Percentiles rank a stretch among this genome's conserved stretches.
Evolutionary conservation across 2,888 invertebrate genomes (phyloP).

Genomic region (Tolmerus cingulatus): DNA sequence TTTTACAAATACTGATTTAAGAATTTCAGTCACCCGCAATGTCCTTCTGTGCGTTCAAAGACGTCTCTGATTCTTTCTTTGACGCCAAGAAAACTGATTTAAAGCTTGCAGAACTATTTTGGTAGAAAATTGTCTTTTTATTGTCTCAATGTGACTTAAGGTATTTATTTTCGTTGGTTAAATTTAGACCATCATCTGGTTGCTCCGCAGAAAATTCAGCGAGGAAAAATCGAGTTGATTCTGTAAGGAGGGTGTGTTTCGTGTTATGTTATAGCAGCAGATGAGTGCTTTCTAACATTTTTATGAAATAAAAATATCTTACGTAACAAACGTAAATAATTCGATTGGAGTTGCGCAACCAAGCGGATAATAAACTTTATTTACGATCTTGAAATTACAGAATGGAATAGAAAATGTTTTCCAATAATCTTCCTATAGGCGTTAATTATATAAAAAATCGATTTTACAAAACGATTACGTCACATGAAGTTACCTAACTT

Average conservation of each 20-base stretch:
- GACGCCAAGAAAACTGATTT: neutral
- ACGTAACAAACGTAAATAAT: neutral
- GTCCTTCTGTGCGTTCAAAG: neutral
- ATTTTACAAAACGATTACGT: neutral
- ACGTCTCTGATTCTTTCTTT: neutral
- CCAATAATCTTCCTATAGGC: neutral
- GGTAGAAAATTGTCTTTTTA: neutral
- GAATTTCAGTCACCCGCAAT: neutral
- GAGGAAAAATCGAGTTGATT: neutral
- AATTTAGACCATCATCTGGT: neutral
- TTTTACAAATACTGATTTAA: neutral
- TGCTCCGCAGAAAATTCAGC: neutral
- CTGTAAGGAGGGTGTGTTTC: neutral
- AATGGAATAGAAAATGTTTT: neutral
- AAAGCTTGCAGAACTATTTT: neutral
- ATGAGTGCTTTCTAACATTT: neutral
- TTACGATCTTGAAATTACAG: neutral
- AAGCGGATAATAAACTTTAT: neutral
- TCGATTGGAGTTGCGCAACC: neutral
- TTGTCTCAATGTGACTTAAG: neutral
- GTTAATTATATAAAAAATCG: neutral
- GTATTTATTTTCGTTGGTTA: neutral
- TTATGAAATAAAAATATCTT: neutral
- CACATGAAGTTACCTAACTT: neutral
- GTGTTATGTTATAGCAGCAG: neutral